Evolutionary conservation across 2,113 vertebrate species (phyloP).

Genomic region (Echinops telfairi): DNA sequence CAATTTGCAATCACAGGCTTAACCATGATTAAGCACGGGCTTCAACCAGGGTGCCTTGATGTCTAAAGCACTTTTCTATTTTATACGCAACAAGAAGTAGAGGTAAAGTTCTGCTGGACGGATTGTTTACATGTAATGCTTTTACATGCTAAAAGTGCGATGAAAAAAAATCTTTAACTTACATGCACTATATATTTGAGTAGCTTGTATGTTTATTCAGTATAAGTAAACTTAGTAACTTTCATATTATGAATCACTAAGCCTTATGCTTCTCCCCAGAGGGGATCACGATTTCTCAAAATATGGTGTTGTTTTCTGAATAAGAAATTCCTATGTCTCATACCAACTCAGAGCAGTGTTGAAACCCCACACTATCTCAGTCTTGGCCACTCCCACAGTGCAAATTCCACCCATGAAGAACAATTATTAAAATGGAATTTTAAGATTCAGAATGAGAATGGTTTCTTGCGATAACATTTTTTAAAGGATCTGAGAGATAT

Average conservation of each 20-base stretch:
- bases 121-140: constrained; percentile 52
- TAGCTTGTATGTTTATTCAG: constrained; percentile 67
- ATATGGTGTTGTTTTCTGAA: constrained; percentile 78
- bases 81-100: constrained; percentile 40
- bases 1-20: neutral
- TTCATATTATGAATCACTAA: constrained; percentile 74
- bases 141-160: constrained; percentile 61
- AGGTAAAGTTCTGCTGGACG: neutral
- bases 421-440: constrained; percentile 76
- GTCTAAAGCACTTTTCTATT: constrained; percentile 53
- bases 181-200: constrained; percentile 73
- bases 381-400: constrained; percentile 63
- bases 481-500: constrained; percentile 59
- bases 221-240: constrained; percentile 68
- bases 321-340: constrained; percentile 75
- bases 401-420: constrained; percentile 72
- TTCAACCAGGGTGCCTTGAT: neutral
- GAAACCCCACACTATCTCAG: constrained; percentile 54
- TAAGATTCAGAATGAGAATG: constrained; percentile 65
- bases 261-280: constrained; percentile 75
- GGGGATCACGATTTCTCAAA: constrained; percentile 74
- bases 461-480: constrained; percentile 64
- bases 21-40: too few relatives aligned
- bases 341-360: constrained; percentile 75
- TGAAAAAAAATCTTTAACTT: constrained; percentile 62